Base-by-base conservation (phyloP, 1,140 invertebrate genomes). In the Drosophila murphyi region DNA sequence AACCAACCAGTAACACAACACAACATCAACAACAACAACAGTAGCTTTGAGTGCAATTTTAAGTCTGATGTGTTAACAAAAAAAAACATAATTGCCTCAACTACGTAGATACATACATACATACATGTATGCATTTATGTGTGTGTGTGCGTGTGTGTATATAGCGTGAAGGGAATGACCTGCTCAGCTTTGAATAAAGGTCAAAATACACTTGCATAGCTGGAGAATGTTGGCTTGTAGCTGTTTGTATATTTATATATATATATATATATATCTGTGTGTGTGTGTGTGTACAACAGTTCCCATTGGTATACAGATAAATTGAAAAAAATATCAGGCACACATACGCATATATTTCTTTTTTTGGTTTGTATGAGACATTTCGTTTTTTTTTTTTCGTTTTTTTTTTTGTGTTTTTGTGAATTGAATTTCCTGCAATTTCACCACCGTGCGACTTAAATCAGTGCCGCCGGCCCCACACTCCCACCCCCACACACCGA, bases 361-460 rank as follows among this genome's bases (percentile, higher is more conserved):
- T 60, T 32, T 48, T 31, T 50, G 3, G 3, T 69, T 10, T 48
- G 20, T 43, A 43, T 56, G 41, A 37, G 51, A 62, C 54, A 59
- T 67, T 64, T 71, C 10, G 68, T 72, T 60, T 69, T 68, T 47
- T 37, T 59, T 41, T 68, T 57, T 29, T 12, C 0, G 0, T 20
- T 20, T 28, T 50, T 41, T 59, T 69, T 75, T 47, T 64, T 80
- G 29, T 60, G 20, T n/a, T 45, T 8, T 72, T 88, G 52, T 89
- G 83, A 88, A 88, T 88, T 88, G 80, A 88, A 88, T 83, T 88
- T 88, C 83, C 83, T 88, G 83, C 80, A 83, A 88, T 88, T 88
- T 89, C 43, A 80, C 52, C 65, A 72, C 45, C 51, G 56, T 65
- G 68, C 59, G 81, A 71, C 62, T 70, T 80, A 68, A 78, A 75